Percentiles rank a stretch among this genome's conserved stretches.
phyloP scores from a whole-genome alignment of 1,140 invertebrate genomes.

The Nylanderia fulva region DNA sequence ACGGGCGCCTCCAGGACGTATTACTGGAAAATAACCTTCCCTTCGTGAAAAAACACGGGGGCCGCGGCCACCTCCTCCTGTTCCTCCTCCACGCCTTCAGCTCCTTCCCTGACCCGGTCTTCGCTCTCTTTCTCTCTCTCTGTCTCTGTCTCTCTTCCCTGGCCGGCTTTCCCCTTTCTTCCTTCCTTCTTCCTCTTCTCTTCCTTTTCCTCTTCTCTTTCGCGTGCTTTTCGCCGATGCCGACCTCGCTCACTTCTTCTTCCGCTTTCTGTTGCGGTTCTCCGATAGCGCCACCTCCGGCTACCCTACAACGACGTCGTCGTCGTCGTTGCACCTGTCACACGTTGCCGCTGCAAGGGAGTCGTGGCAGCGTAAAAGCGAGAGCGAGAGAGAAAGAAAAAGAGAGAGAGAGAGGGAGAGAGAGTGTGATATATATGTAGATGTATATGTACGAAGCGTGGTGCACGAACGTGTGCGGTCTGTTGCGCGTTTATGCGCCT shows the following conservation, averaged over 20 bases:
- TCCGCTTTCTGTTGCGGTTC: constrained; percentile 71
- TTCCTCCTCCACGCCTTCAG: constrained; percentile 30
- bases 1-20: constrained; percentile 85
- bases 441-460: constrained; percentile 5
- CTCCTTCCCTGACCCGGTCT: constrained; percentile 23
- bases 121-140: constrained; percentile 39
- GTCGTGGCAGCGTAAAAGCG: constrained; percentile 46
- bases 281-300: constrained; percentile 68
- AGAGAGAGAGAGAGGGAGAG: constrained; percentile 23
- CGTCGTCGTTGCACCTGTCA: constrained; percentile 72
- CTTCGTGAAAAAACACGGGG: constrained; percentile 70
- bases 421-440: constrained; percentile 44
- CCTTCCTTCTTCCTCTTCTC: constrained; percentile 30
- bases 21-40: constrained; percentile 79
- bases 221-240: constrained; percentile 36
- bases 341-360: constrained; percentile 66
- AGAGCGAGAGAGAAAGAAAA: constrained; percentile 16
- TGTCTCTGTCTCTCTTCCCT: constrained; percentile 3
- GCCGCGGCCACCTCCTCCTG: constrained; percentile 72
- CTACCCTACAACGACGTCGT: constrained; percentile 63
- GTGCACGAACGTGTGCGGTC: constrained; percentile 44
- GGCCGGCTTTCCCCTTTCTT: constrained; percentile 18
- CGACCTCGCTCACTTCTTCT: constrained; percentile 63
- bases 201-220: constrained; percentile 39
- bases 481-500: constrained; percentile 60